A percentile compares a stretch with the other conserved stretches of the same genome.
These are phyloP conservation scores for Trissonchulus sp. DNA, from an alignment of 2,888 invertebrate species.

Conservation along the genomic window DNA sequence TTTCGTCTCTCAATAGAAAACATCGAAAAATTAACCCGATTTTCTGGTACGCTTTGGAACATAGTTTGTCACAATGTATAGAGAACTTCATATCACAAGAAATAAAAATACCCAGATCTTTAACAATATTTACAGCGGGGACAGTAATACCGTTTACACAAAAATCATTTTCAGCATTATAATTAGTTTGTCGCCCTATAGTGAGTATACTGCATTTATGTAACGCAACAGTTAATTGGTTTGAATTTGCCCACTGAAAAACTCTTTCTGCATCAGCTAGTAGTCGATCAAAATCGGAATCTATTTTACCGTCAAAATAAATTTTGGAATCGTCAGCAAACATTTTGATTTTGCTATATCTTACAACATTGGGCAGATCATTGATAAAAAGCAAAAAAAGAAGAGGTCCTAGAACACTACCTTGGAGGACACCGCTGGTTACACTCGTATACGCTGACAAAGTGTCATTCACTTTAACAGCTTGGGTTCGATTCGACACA, in stretches of 20 bases:
- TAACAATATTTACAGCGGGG: not conserved
- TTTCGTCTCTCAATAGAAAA: not conserved
- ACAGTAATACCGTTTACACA: not conserved
- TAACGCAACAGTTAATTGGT: slow-evolving; percentile 1
- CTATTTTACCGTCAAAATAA: not conserved
- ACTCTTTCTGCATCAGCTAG: not conserved
- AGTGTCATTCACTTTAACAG: not conserved
- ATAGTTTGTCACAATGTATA: not conserved
- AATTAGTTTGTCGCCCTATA: not conserved
- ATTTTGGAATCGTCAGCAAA: slow-evolving; percentile 27
- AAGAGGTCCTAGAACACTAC: slow-evolving; percentile 22
- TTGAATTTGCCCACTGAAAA: not conserved
- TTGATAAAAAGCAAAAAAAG: slow-evolving; percentile 23
- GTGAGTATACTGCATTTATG: not conserved
- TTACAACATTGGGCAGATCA: slow-evolving; percentile 18
- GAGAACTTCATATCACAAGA: not conserved
- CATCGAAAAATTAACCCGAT: not conserved
- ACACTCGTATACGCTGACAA: not conserved
- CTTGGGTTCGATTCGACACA: not conserved
- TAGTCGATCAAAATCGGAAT: not conserved
- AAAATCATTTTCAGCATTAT: not conserved
- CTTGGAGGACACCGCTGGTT: slow-evolving; percentile 23
- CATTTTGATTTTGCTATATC: not conserved
- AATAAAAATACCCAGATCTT: slow-evolving; percentile 21
- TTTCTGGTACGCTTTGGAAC: not conserved